A percentile compares a stretch with the other conserved stretches of the same genome.
These are phyloP conservation scores for Agriopis leucophaearia DNA, from an alignment of 2,888 invertebrate species.

Conservation along the genomic window DNA sequence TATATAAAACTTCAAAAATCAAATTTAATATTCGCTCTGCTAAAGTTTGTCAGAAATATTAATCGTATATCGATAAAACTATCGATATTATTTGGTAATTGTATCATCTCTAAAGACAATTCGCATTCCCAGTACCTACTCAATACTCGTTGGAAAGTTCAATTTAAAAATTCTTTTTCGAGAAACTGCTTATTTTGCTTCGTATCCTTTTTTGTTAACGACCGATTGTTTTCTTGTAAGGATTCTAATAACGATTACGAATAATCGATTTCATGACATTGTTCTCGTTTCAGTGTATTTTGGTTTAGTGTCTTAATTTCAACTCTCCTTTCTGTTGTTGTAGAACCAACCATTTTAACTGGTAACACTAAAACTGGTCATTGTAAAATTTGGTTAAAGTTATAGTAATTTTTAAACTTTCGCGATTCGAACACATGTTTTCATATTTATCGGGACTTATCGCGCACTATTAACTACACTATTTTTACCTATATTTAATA, in stretches of 20 bases:
- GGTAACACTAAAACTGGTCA: not conserved
- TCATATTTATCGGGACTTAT: too few species aligned
- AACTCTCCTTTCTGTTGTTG: not conserved
- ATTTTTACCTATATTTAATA: too few species aligned
- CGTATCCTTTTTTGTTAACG: slow-evolving; percentile 17
- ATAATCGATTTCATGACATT: slow-evolving; percentile 19
- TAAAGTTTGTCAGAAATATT: too few species aligned
- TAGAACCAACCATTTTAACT: not conserved
- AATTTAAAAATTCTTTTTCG: slow-evolving; percentile 10
- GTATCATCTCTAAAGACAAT: slow-evolving; percentile 16
- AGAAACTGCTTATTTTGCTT: slow-evolving; percentile 7
- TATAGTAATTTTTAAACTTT: too few species aligned
- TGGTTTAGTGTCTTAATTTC: slow-evolving; percentile 9
- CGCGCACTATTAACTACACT: too few species aligned
- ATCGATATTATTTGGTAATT: not conserved
- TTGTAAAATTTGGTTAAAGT: too few species aligned
- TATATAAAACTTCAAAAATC: too few species aligned
- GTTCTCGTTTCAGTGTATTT: slow-evolving; percentile 1
- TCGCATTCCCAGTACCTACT: slow-evolving; percentile 1
- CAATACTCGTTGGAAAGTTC: not conserved
- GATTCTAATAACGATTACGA: slow-evolving; percentile 23
- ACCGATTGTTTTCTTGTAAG: slow-evolving; percentile 25
- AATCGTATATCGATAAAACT: not conserved
- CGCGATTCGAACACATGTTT: too few species aligned
- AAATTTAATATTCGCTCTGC: too few species aligned